These are phyloP conservation scores for Trypoxylon attenuatum DNA, from an alignment of 2,888 invertebrate genomes.

Conservation along the genomic window DNA sequence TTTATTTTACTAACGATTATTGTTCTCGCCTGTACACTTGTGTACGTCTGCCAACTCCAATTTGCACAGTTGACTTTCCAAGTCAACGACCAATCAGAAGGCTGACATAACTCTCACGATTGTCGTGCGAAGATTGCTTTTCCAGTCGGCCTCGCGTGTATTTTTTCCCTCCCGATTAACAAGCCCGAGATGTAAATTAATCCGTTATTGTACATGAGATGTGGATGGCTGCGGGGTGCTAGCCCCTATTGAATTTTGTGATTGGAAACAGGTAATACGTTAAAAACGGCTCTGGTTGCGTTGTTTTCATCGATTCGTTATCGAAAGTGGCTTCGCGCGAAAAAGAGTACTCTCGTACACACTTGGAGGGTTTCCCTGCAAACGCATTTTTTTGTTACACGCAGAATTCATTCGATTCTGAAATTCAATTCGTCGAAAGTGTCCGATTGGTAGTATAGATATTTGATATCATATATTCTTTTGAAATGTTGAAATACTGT, in stretches of 20 bases:
- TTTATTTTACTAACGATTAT: too few relatives aligned
- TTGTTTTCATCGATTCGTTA: slow-evolving; percentile 19
- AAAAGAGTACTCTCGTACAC: slow-evolving; percentile 18
- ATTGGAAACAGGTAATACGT: slow-evolving; percentile 38
- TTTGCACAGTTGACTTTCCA: slow-evolving; percentile 57
- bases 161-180: slow-evolving; percentile 46
- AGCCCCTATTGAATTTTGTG: slow-evolving; percentile 36
- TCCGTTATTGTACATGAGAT: slow-evolving; percentile 48
- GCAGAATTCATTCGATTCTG: too few relatives aligned
- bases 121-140: slow-evolving; percentile 45
- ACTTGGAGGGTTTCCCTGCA: slow-evolving; percentile 12
- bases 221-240: slow-evolving; percentile 19
- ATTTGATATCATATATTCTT: too few relatives aligned
- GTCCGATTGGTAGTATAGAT: too few relatives aligned
- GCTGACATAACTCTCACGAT: slow-evolving; percentile 19
- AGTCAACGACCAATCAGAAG: slow-evolving; percentile 54
- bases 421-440: too few relatives aligned
- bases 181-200: slow-evolving; percentile 47
- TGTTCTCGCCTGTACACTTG: too few relatives aligned
- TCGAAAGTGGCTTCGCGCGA: slow-evolving; percentile 27
- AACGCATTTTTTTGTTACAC: too few relatives aligned
- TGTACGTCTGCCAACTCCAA: slow-evolving; percentile 7
- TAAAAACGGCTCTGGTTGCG: background rate
- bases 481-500: too few relatives aligned
- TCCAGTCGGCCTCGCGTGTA: slow-evolving; percentile 35